Percentiles rank a stretch among this genome's conserved stretches.
Evolutionary conservation across 2,888 invertebrate species (phyloP).

Genomic region (Ariolimax columbianus): DNA sequence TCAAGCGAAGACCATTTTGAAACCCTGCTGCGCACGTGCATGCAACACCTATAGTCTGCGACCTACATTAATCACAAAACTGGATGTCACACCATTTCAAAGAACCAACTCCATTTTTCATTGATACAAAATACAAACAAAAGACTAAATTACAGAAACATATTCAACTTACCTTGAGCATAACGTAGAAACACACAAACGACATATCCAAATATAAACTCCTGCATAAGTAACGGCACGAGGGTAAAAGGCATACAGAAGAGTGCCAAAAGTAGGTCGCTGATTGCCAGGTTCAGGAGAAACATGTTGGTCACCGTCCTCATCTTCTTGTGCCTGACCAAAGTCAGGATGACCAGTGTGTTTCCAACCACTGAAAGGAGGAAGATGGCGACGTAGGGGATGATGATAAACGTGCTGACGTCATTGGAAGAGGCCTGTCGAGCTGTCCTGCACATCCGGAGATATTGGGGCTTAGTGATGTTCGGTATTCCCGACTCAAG

Average conservation of each 20-base stretch:
- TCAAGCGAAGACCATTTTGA: too few species aligned
- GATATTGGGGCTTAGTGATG: slow-evolving; percentile 39
- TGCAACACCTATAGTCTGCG: too few species aligned
- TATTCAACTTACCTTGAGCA: slow-evolving; percentile 85
- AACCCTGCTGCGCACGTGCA: too few species aligned
- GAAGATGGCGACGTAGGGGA: slow-evolving; percentile 85
- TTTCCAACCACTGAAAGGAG: slow-evolving; percentile 88
- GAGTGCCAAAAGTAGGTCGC: slow-evolving; percentile 87
- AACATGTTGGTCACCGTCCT: slow-evolving; percentile 81
- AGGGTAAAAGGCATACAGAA: slow-evolving; percentile 89
- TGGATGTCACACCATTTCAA: too few species aligned
- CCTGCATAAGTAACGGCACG: slow-evolving; percentile 83
- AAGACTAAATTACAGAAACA: background rate
- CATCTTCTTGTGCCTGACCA: slow-evolving; percentile 80
- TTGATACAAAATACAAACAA: background rate
- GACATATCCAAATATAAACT: slow-evolving; percentile 86
- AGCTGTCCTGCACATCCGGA: slow-evolving; percentile 16
- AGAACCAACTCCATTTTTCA: background rate
- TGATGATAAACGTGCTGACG: slow-evolving; percentile 44
- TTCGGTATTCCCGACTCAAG: slow-evolving; percentile 37
- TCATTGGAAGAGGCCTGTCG: slow-evolving; percentile 19
- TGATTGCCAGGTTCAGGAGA: slow-evolving; percentile 81
- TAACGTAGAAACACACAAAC: slow-evolving; percentile 87
- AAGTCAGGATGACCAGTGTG: slow-evolving; percentile 85
- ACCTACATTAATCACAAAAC: too few species aligned